Base-by-base conservation (phyloP, 2,797 vertebrate species). In the Gambusia yucatana region DNA sequence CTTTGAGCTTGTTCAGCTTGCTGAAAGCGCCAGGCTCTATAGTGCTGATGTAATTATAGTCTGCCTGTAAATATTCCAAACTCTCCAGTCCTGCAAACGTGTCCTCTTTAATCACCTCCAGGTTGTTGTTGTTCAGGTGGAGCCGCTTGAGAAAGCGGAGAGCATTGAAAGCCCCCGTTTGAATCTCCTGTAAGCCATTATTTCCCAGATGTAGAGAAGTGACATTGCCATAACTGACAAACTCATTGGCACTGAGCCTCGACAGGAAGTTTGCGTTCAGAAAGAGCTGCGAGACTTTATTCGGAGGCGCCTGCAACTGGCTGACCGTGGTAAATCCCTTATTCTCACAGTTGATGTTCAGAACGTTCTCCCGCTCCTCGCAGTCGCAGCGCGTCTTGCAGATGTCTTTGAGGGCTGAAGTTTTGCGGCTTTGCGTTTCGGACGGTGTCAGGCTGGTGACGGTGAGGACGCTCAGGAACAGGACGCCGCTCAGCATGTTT, bases 291-390 rank as follows among this genome's bases (percentile, higher is more conserved):
- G 97, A 98, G 86, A 99, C 96, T 91, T 97, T 97, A 90, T 98
- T 98, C 0, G 97, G 97, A 3, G 98, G 98, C 0, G 97, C 97
- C 90, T 97, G 96, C 63, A 98, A 97, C 88, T 96, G 95, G 85
- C 95, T 97, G 86, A 99, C 95, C 0, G 96, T 96, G 84, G 97
- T 97, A 94, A 99, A 99, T 92, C 98, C 98, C 94, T 99, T 99
- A 95, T 97, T 99, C 93, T 99, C 98, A 55, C 98, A 99, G 93
- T 99, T 99, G 91, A 99, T 98, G 93, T 97, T 99, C 79, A 99
- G 93, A 2, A 98, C 94, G 80, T 97, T 99, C 93, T 99, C 98
- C 82, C 97, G 97, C 88, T 99, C 98, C 90, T 99, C 98, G 1
- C 98, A 99, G 89, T 94, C 92, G 90, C 98, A 99, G 84, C 97